These are phyloP conservation scores for Colletes gigas DNA, from an alignment of 1,140 invertebrate species.

Conservation along the genomic window DNA sequence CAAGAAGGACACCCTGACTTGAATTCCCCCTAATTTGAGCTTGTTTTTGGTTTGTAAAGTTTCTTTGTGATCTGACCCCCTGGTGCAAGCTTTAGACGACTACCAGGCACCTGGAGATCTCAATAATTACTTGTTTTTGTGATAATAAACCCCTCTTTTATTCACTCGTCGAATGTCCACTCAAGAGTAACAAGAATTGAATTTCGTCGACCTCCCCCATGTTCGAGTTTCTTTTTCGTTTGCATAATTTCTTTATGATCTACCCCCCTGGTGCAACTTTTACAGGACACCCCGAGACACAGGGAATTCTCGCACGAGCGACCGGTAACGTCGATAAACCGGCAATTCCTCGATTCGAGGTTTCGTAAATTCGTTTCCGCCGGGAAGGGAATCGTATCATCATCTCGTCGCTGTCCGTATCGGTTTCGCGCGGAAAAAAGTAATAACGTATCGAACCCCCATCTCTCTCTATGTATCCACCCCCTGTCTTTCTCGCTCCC, in stretches of 20 bases:
- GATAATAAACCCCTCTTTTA: background rate
- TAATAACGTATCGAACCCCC: slow-evolving; percentile 42
- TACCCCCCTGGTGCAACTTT: background rate
- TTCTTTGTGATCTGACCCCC: too few species aligned
- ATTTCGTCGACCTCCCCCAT: background rate
- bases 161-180: background rate
- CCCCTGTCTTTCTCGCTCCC: background rate
- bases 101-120: too few species aligned
- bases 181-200: too few species aligned
- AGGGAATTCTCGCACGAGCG: slow-evolving; percentile 41
- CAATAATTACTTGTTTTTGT: too few species aligned
- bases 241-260: slow-evolving; percentile 9
- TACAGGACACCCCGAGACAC: background rate
- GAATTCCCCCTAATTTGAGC: too few species aligned
- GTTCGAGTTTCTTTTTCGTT: background rate
- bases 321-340: slow-evolving; percentile 37
- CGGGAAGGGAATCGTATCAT: slow-evolving; percentile 55
- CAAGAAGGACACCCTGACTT: too few species aligned
- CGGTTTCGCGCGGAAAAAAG: slow-evolving; percentile 35
- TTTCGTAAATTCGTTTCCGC: slow-evolving; percentile 54
- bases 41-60: too few species aligned
- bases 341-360: slow-evolving; percentile 18
- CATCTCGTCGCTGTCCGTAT: slow-evolving; percentile 39
- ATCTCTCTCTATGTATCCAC: background rate
- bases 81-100: too few species aligned